Percentiles rank a stretch among this genome's conserved stretches.
phyloP scores from a whole-genome alignment of 2,113 vertebrate species.

The Callionymus lyra region DNA sequence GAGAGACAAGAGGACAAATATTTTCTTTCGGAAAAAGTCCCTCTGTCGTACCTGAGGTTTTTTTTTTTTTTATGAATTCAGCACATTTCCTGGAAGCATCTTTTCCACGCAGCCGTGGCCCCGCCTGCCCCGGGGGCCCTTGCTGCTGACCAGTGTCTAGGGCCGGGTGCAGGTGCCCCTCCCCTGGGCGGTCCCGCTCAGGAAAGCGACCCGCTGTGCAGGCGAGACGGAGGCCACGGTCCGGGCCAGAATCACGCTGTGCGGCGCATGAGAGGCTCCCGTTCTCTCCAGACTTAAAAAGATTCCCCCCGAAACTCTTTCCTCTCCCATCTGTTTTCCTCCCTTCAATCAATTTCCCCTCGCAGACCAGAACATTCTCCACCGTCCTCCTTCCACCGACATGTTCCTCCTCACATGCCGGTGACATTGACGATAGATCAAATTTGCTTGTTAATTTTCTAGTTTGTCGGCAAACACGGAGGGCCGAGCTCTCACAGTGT shows the following conservation, averaged over 20 bases:
- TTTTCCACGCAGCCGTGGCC: constrained; percentile 59
- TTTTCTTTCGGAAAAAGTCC: constrained; percentile 32
- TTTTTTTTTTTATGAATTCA: constrained; percentile 63
- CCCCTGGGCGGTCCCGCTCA: constrained; percentile 70
- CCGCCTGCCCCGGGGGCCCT: constrained; percentile 36
- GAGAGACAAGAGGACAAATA: constrained; percentile 33
- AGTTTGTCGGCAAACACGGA: constrained; percentile 52
- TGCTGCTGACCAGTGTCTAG: constrained; percentile 56
- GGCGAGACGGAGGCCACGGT: constrained; percentile 69
- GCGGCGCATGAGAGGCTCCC: constrained; percentile 69
- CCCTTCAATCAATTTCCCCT: constrained; percentile 46
- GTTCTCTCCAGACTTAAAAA: constrained; percentile 64
- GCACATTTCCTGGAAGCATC: constrained; percentile 67
- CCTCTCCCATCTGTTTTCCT: constrained; percentile 66
- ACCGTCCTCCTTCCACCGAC: too few species aligned
- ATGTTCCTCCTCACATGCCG: too few species aligned
- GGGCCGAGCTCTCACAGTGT: constrained; percentile 42
- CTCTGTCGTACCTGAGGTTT: constrained; percentile 64
- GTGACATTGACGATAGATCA: constrained; percentile 2
- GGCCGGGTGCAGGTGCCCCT: constrained; percentile 74
- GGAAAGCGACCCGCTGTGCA: constrained; percentile 70
- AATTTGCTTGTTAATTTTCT: constrained; percentile 43
- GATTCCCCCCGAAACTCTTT: constrained; percentile 41
- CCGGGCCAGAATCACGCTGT: constrained; percentile 65
- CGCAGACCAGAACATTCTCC: too few species aligned